Conservation (phyloP, 1,140 invertebrate genomes). For the Scaptodrosophila lebanonensis region DNA sequence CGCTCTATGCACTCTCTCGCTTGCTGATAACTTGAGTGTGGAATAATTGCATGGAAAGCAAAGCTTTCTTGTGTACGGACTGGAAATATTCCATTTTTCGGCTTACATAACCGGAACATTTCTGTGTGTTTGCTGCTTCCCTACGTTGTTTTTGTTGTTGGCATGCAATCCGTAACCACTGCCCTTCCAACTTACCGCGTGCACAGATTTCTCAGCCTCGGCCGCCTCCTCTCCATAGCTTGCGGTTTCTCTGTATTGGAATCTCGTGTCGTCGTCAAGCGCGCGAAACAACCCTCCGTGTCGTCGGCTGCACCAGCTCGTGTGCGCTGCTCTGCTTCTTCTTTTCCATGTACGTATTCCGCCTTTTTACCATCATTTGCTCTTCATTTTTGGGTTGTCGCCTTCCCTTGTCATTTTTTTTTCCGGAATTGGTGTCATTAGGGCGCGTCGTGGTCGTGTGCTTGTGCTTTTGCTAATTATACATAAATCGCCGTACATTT, state of each 20-base stretch:
- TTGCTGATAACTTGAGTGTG: background rate
- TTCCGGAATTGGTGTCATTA: slow-evolving; percentile 67
- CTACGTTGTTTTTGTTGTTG: slow-evolving; percentile 1
- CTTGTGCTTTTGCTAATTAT: slow-evolving; percentile 63
- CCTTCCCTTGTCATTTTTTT: slow-evolving; percentile 12
- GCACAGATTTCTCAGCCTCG: background rate
- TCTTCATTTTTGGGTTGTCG: no score
- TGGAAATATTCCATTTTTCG: slow-evolving; percentile 64
- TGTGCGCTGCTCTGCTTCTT: slow-evolving; percentile 17
- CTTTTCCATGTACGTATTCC: slow-evolving; percentile 22
- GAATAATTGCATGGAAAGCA: slow-evolving; percentile 34
- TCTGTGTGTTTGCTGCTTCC: slow-evolving; percentile 18
- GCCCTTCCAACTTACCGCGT: slow-evolving; percentile 9
- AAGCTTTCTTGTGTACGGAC: slow-evolving; percentile 44
- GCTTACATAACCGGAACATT: slow-evolving; percentile 68
- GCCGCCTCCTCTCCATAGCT: slow-evolving; percentile 25
- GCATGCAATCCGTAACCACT: slow-evolving; percentile 39
- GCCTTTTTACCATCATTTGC: slow-evolving; percentile 31
- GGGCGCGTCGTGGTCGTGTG: slow-evolving; percentile 40
- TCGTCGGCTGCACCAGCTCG: no score
- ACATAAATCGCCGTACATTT: slow-evolving; percentile 27
- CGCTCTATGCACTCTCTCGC: background rate
- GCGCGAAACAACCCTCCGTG: slow-evolving; percentile 36
- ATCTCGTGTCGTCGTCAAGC: slow-evolving; percentile 11
- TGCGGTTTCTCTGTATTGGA: slow-evolving; percentile 43